phyloP scores from a whole-genome alignment of 2,888 invertebrate genomes.

The Cyclophora albipunctata region DNA sequence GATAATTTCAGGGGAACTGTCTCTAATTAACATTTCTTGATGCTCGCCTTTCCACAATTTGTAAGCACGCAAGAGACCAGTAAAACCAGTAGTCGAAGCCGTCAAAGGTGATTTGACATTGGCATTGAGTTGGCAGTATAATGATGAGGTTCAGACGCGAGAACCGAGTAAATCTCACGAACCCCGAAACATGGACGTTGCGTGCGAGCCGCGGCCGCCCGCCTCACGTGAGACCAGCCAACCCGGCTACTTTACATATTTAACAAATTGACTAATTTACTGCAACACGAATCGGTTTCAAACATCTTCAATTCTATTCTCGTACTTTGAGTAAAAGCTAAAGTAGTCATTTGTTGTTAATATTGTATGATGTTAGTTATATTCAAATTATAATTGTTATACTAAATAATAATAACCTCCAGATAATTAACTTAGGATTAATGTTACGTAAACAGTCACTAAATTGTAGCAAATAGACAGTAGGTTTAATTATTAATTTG shows the following conservation, averaged over 20 bases:
- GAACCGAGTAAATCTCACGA: conserved; percentile 40
- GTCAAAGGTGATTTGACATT: conserved; percentile 46
- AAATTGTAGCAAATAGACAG: too few species aligned
- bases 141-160: conserved; percentile 37
- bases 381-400: too few species aligned
- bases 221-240: conserved; percentile 21
- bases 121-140: conserved; percentile 36
- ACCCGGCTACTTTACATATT: conserved; percentile 14
- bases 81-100: conserved; percentile 69
- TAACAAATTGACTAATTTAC: conserved; percentile 15
- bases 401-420: too few species aligned
- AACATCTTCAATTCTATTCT: background rate
- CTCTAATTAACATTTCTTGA: conserved; percentile 61
- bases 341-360: too few species aligned
- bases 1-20: conserved; percentile 26
- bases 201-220: conserved; percentile 31
- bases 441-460: too few species aligned
- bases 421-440: too few species aligned
- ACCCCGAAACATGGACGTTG: conserved; percentile 25
- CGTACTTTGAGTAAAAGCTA: background rate
- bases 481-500: conserved; percentile 6
- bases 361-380: too few species aligned
- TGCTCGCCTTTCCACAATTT: conserved; percentile 61
- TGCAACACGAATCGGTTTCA: too few species aligned
- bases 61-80: conserved; percentile 53